phyloP scores from a whole-genome alignment of 2,113 vertebrate species.

The Steatornis caripensis region DNA sequence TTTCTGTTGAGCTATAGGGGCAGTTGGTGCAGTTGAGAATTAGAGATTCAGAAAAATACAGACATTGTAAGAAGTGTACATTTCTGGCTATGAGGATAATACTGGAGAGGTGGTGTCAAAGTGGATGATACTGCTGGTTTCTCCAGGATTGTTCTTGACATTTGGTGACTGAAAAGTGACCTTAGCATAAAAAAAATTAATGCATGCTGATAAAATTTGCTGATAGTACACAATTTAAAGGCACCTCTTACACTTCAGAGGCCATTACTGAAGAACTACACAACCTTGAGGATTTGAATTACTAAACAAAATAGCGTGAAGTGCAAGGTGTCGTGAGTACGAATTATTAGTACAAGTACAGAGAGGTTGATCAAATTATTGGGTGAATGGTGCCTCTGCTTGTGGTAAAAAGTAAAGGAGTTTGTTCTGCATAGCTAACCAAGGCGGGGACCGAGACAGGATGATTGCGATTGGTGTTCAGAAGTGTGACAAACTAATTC shows the following conservation, averaged over 20 bases:
- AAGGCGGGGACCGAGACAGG: neutral
- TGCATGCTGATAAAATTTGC: neutral
- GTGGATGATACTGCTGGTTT: neutral
- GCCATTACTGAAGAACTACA: neutral
- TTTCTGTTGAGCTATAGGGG: neutral
- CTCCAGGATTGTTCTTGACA: neutral
- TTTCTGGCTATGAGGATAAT: neutral
- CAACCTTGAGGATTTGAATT: neutral
- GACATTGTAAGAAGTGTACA: neutral
- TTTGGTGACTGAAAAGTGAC: neutral
- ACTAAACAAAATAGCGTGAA: neutral
- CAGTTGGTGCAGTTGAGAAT: neutral
- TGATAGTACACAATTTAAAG: neutral
- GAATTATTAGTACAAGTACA: neutral
- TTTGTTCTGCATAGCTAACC: neutral
- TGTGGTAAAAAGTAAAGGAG: neutral
- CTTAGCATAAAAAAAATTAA: neutral
- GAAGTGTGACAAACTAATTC: neutral
- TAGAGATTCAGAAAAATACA: neutral
- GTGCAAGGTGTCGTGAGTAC: neutral
- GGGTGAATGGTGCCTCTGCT: neutral
- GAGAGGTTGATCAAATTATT: neutral
- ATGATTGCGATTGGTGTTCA: neutral
- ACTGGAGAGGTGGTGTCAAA: neutral
- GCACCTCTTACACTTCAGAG: neutral